Base-by-base conservation (phyloP, 2,888 invertebrate species). In the Belgica antarctica region DNA sequence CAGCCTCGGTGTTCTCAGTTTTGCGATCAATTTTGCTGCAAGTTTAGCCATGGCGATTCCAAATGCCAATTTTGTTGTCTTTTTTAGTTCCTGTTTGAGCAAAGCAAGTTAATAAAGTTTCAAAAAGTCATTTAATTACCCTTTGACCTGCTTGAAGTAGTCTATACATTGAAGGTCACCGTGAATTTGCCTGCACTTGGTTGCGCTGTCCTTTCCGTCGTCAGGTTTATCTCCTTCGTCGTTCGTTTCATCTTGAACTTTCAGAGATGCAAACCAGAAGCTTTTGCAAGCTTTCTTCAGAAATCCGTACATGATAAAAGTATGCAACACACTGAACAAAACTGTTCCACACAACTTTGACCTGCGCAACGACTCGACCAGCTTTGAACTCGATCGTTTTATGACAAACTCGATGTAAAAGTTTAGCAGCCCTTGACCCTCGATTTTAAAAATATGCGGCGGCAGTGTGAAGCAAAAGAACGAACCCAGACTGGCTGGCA, bases 181-280 rank as follows among this genome's bases (percentile, higher is more conserved):
- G n/a, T 66, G 66, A 52, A 66, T 52, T 17, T 7, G 5, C 47
- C 52, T 41, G 25, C 65, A 65, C 19, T 15, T 27, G n/a, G 28
- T 19, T 7, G 27, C 24, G 17, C 19, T 10, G 17, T 27, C 17
- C 15, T 28, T 34, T 28, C 34, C 17, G 4, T 61, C 24, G 1
- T 19, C 4, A n/a, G n/a, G n/a, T n/a, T n/a, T n/a, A 34, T 2
- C 24, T 7, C 3, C 52, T 27, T 27, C 59, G 4, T 59, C 25
- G 7, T 7, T 57, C 19, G 19, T 22, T n/a, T 3, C 46, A 4
- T 8, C 7, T 17, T 28, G 10, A 19, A 66, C 28, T 12, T 52
- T 47, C 12, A 66, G 27, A 8, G 25, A 27, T n/a, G 59, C 15
- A n/a, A 66, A 66, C 66, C 66, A 66, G n/a, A 66, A 66, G 22